Percentiles rank a stretch among this genome's conserved stretches.
phyloP scores from a whole-genome alignment of 2,797 vertebrate species.

The Enteromius argenteus region DNA sequence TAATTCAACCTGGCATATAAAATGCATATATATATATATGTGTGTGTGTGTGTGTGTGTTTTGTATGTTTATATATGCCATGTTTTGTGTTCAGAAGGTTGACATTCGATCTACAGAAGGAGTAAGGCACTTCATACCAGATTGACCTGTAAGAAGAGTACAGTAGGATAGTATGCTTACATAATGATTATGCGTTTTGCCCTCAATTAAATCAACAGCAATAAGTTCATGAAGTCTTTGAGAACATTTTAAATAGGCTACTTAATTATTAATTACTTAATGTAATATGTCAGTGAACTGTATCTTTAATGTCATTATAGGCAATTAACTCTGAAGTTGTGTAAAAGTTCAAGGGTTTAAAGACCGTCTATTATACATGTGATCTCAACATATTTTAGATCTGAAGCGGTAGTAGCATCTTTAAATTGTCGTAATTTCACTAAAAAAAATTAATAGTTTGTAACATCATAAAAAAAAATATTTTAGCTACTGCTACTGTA shows the following conservation, averaged over 20 bases:
- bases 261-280: neutral
- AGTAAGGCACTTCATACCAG: neutral
- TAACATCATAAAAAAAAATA: neutral
- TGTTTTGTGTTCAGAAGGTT: neutral
- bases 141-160: neutral
- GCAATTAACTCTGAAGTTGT: neutral
- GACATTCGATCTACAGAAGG: neutral
- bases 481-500: neutral
- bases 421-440: neutral
- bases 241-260: neutral
- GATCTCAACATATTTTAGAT: neutral
- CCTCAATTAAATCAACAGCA: neutral
- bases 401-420: neutral
- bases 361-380: neutral
- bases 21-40: too few species aligned
- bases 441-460: neutral
- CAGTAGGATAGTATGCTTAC: neutral
- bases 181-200: neutral
- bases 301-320: neutral
- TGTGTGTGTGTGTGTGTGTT: too few species aligned
- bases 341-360: conserved; percentile 33
- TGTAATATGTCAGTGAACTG: neutral
- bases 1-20: too few species aligned
- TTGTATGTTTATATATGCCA: too few species aligned
- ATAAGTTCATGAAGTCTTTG: neutral